A percentile compares a stretch with the other conserved stretches of the same genome.
Evolutionary conservation across 2,113 vertebrate species (phyloP).

Genomic region (Abramis brama): DNA sequence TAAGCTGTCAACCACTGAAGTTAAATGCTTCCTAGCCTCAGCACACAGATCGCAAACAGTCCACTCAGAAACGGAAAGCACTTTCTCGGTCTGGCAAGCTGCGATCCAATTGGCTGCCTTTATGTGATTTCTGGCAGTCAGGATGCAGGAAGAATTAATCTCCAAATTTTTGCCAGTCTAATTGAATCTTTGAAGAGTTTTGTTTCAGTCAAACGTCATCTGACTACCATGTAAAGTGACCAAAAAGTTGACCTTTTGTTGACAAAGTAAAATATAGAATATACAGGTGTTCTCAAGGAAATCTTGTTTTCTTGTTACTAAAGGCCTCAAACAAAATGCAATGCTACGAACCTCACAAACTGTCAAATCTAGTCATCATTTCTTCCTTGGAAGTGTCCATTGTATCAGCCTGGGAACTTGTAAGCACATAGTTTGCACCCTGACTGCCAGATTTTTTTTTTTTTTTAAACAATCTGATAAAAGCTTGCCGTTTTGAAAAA

Average conservation of each 20-base stretch:
- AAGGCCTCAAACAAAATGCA: background rate
- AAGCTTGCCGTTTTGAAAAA: background rate
- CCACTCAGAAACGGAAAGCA: background rate
- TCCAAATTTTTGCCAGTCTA: background rate
- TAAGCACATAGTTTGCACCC: background rate
- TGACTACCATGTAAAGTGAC: background rate
- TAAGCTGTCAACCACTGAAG: background rate
- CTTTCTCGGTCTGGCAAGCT: background rate
- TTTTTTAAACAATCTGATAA: background rate
- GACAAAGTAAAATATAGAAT: background rate
- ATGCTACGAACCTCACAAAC: background rate
- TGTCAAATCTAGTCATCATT: background rate
- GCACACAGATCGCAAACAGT: background rate
- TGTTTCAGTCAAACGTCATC: background rate
- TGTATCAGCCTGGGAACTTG: background rate
- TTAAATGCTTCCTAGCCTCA: constrained; percentile 11
- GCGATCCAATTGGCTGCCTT: background rate
- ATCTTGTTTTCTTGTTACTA: background rate
- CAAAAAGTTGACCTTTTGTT: background rate
- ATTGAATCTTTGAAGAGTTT: background rate
- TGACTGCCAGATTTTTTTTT: background rate
- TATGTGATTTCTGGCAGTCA: background rate
- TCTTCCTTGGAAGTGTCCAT: background rate
- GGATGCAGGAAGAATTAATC: background rate
- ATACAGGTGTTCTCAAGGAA: background rate